phyloP scores from a whole-genome alignment of 2,888 invertebrate species.

The Cybosia mesomella region DNA sequence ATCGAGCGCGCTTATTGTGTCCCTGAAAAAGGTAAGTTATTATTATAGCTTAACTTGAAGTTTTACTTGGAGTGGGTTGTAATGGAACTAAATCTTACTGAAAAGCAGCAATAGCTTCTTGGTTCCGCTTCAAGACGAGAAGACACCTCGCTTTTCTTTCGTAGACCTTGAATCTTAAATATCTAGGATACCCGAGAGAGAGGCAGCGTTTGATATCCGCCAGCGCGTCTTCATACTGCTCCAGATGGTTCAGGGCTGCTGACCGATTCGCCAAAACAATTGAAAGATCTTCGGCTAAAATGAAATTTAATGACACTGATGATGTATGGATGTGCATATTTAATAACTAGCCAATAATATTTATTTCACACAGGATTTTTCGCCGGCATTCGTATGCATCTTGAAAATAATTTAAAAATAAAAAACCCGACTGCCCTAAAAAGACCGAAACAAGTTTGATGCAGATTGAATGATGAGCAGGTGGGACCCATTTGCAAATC shows the following conservation, averaged over 20 bases:
- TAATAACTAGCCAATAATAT: too few relatives aligned
- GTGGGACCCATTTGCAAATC: too few relatives aligned
- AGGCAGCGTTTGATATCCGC: slow-evolving; percentile 91
- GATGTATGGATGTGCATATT: too few relatives aligned
- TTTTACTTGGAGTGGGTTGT: neutral
- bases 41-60: too few relatives aligned
- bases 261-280: slow-evolving; percentile 93
- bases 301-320: slow-evolving; percentile 19
- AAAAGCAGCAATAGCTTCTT: slow-evolving; percentile 89
- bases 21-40: slow-evolving; percentile 71
- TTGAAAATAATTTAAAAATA: too few relatives aligned
- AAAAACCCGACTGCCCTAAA: too few relatives aligned
- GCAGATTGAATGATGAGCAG: too few relatives aligned
- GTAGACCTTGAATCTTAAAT: slow-evolving; percentile 91
- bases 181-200: slow-evolving; percentile 89
- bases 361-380: too few relatives aligned
- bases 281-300: slow-evolving; percentile 88
- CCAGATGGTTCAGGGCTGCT: slow-evolving; percentile 91
- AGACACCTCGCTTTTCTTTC: slow-evolving; percentile 92
- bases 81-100: slow-evolving; percentile 66
- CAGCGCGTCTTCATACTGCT: slow-evolving; percentile 89
- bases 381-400: too few relatives aligned
- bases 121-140: slow-evolving; percentile 89
- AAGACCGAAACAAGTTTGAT: too few relatives aligned
- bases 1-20: slow-evolving; percentile 90